These are phyloP conservation scores for Brachionus rotundiformis DNA, from an alignment of 1,140 invertebrate species.

Conservation along the genomic window DNA sequence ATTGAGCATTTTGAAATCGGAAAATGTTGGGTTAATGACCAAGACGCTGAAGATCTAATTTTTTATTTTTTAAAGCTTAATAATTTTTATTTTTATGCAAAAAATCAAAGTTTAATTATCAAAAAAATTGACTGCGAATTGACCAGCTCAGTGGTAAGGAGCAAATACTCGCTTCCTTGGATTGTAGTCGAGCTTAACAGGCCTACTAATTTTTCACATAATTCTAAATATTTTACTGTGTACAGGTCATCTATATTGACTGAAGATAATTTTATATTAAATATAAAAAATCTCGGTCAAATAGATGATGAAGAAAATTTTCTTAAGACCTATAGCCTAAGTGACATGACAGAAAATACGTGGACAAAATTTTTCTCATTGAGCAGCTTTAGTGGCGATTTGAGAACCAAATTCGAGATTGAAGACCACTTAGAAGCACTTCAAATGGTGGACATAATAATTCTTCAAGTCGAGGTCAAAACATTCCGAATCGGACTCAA, in stretches of 20 bases:
- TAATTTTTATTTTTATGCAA: not conserved
- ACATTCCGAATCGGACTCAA: not conserved
- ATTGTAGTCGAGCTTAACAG: not conserved
- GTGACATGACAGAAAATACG: not conserved
- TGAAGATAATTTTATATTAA: slow-evolving; percentile 10
- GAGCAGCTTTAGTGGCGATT: not conserved
- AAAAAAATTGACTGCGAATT: not conserved
- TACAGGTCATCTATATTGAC: not conserved
- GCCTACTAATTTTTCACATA: not conserved
- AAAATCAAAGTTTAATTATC: not conserved
- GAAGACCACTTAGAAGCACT: not conserved
- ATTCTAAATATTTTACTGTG: not conserved
- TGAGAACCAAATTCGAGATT: not conserved
- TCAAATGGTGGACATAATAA: not conserved
- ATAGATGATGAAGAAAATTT: not conserved
- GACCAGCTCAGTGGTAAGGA: not conserved
- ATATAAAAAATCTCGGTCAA: slow-evolving; percentile 8
- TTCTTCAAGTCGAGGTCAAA: not conserved
- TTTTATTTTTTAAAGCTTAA: not conserved
- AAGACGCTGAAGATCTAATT: not conserved
- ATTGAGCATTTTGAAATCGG: slow-evolving; percentile 6
- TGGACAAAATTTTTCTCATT: not conserved
- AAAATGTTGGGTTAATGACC: slow-evolving; percentile 12
- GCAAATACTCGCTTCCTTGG: not conserved
- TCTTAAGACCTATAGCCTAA: not conserved